Percentiles rank a stretch among this genome's conserved stretches.
phyloP scores from a whole-genome alignment of 2,113 vertebrate species.

The Xiphorhynchus elegans region DNA sequence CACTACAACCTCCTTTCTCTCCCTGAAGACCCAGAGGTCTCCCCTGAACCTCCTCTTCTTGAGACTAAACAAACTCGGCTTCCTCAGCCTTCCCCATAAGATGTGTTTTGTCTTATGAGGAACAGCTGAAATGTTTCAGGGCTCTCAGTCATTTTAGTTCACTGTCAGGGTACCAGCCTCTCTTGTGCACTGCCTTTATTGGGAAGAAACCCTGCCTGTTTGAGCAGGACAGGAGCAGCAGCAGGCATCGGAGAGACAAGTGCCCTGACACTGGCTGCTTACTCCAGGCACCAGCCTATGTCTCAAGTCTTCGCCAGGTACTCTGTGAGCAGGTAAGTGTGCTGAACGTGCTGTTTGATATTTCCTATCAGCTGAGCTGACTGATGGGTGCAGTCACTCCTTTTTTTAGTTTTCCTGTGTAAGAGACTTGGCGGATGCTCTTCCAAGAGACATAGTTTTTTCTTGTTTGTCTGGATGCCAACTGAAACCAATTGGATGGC shows the following conservation, averaged over 20 bases:
- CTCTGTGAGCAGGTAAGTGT: not conserved
- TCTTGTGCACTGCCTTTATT: not conserved
- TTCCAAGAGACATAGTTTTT: not conserved
- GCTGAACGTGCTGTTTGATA: not conserved
- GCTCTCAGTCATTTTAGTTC: not conserved
- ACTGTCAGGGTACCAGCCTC: not conserved
- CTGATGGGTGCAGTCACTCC: not conserved
- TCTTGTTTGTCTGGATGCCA: slow-evolving; percentile 16
- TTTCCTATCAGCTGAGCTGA: not conserved
- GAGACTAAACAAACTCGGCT: not conserved
- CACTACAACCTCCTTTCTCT: not conserved
- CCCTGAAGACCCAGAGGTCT: too few relatives aligned
- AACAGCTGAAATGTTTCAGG: not conserved
- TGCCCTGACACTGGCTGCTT: fast-evolving
- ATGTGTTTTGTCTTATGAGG: not conserved
- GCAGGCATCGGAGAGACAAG: not conserved
- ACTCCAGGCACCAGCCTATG: not conserved
- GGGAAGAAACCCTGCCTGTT: not conserved
- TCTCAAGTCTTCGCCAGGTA: not conserved
- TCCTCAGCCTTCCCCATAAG: not conserved
- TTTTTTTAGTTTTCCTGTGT: not conserved
- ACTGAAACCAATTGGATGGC: not conserved
- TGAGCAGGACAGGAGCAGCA: not conserved
- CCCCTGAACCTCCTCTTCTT: not conserved
- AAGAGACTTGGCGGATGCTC: not conserved